Evolutionary conservation across 2,797 vertebrate species (phyloP), one percentile per base, ranked within the genome.

Genomic region (Austrolebias charrua): DNA sequence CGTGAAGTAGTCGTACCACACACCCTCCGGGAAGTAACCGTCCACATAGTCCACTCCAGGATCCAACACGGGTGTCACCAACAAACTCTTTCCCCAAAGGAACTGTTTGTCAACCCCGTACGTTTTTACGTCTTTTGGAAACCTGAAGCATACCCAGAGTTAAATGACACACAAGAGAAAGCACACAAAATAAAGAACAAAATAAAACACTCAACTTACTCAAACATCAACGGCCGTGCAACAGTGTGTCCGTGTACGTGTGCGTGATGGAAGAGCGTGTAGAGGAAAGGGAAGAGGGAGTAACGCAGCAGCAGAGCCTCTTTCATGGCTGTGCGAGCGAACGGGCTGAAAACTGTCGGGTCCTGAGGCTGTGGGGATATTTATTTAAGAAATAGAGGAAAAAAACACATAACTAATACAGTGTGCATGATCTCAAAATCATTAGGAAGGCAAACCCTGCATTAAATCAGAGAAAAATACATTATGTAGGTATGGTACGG

Each of bases 1-100:
- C 78, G 90, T 94, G 82, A 92, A 94, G 65, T 92, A 94, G 83
- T 96, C 93, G 0, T 94, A 96, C 95, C 95, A 96, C 75, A 86
- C 67, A 4, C 94, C 94, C 57, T 68, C 82, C 4, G 95, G 95
- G 64, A 96, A 73, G 2, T 96, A 96, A 42, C 93, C 95, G 0
- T 48, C 66, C 60, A 96, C 94, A 0, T 81, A 86, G 47, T 91
- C 78, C 4, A 87, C 90, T 1, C 89, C 90, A 0, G 92, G 86
- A 5, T 95, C 93, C 78, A 96, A 69, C 19, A 96, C 95, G 0
- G 95, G 95, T 0, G 94, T 95, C 61, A 96, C 92, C 78, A 96
- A 66, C 62, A 96, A 89, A 86, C 91, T 91, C 80, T 53, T 83
- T 47, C 95, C 95, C 95, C 92, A 95, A 13, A 96, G 86, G 76